Evolutionary conservation across 2,113 vertebrate species (phyloP).

Genomic region (Colossoma macropomum): DNA sequence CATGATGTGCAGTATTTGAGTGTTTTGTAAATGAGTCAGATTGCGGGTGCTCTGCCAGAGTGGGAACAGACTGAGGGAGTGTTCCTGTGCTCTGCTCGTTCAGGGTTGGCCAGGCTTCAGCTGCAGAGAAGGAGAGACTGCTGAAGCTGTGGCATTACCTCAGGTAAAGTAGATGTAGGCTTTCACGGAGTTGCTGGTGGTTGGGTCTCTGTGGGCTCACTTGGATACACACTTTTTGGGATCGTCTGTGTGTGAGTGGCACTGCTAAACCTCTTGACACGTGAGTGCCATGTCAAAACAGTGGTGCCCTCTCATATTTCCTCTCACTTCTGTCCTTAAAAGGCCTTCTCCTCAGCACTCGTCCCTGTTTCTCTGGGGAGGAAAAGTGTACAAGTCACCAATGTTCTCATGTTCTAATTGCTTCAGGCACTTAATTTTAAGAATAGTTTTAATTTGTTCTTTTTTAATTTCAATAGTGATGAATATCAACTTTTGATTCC

Average conservation of each 20-base stretch:
- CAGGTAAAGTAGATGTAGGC: conserved; percentile 78
- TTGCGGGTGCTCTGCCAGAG: neutral
- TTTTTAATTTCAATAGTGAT: neutral
- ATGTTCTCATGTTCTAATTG: neutral
- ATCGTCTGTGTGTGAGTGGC: neutral
- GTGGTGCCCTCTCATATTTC: neutral
- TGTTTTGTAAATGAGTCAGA: neutral
- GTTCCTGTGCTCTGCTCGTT: conserved; percentile 73
- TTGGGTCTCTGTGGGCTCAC: neutral
- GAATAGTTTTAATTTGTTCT: neutral
- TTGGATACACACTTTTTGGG: neutral
- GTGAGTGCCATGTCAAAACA: neutral
- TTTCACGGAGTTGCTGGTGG: conserved; percentile 17
- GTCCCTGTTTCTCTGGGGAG: neutral
- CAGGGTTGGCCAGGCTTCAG: conserved; percentile 82
- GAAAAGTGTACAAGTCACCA: neutral
- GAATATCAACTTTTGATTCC: neutral
- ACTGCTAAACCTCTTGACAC: neutral
- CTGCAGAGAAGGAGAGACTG: conserved; percentile 79
- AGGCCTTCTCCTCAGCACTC: neutral
- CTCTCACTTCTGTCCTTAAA: neutral
- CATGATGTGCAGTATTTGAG: neutral
- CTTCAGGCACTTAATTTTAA: neutral
- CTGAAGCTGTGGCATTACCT: conserved; percentile 81
- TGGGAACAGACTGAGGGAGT: neutral